Conservation (phyloP, 2,888 invertebrate species). For the Plutella xylostella region DNA sequence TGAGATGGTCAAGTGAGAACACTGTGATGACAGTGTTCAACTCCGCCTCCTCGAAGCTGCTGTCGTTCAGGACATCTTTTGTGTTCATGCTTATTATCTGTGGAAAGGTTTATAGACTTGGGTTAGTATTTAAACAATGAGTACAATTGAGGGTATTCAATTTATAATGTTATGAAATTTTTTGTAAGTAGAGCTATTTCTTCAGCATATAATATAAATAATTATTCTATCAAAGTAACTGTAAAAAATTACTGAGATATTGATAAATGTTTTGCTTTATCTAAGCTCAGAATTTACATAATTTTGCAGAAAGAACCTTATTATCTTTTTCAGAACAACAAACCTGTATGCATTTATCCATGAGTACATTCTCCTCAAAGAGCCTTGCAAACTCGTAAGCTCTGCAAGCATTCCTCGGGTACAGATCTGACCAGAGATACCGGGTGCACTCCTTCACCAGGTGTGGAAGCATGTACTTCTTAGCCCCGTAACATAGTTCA, state of each 20-base stretch:
- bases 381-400: slow-evolving; percentile 89
- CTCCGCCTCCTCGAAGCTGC: slow-evolving; percentile 83
- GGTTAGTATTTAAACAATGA: too few species aligned
- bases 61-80: slow-evolving; percentile 78
- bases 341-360: slow-evolving; percentile 85
- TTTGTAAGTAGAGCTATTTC: too few species aligned
- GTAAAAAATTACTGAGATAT: too few species aligned
- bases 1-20: slow-evolving; percentile 79
- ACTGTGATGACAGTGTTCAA: slow-evolving; percentile 79
- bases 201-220: too few species aligned
- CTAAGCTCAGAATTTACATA: too few species aligned
- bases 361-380: slow-evolving; percentile 84
- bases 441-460: slow-evolving; percentile 86
- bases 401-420: slow-evolving; percentile 84
- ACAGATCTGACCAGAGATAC: slow-evolving; percentile 84
- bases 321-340: too few species aligned
- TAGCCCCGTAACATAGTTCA: slow-evolving; percentile 88
- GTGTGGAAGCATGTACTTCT: slow-evolving; percentile 88
- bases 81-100: slow-evolving; percentile 84
- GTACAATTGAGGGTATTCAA: too few species aligned
- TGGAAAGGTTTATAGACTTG: too few species aligned
- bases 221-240: too few species aligned
- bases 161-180: too few species aligned
- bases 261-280: too few species aligned
- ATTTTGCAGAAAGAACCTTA: too few species aligned